phyloP scores from a whole-genome alignment of 2,113 vertebrate species.

The Gnathonemus echidnorhynchus region DNA sequence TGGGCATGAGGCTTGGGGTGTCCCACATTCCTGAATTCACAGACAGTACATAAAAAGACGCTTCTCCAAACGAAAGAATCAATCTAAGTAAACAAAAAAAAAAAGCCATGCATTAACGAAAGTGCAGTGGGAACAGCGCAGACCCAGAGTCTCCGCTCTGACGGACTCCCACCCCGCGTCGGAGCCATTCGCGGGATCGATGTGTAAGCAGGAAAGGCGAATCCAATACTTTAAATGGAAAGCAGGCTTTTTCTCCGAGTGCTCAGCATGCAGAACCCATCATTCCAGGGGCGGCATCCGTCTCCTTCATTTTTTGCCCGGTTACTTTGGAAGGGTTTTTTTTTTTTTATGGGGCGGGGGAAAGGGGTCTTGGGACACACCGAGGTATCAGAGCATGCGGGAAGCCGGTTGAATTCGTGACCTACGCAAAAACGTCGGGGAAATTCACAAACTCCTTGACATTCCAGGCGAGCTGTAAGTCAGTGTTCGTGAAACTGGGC shows the following conservation, averaged over 20 bases:
- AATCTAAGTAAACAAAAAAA: background rate
- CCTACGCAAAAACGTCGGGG: background rate
- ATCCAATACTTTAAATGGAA: constrained; percentile 17
- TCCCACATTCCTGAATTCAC: background rate
- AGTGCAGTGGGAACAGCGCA: background rate
- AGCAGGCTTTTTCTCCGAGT: background rate
- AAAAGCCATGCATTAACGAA: background rate
- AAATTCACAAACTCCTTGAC: background rate
- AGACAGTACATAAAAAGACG: background rate
- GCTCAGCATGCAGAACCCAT: background rate
- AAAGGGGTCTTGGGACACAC: background rate
- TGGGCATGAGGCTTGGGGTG: background rate
- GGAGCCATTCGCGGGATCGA: background rate
- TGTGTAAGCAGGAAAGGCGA: background rate
- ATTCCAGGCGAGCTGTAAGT: background rate
- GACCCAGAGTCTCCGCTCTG: background rate
- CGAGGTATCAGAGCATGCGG: background rate
- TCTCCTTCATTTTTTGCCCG: background rate
- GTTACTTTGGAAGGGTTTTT: background rate
- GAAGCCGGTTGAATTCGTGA: no score
- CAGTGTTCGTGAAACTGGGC: background rate
- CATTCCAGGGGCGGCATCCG: background rate
- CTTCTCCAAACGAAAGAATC: background rate
- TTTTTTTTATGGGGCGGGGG: background rate
- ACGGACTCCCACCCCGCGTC: background rate